Evolutionary conservation across 2,888 invertebrate genomes (phyloP).

Genomic region (Pegoplata infirma): DNA sequence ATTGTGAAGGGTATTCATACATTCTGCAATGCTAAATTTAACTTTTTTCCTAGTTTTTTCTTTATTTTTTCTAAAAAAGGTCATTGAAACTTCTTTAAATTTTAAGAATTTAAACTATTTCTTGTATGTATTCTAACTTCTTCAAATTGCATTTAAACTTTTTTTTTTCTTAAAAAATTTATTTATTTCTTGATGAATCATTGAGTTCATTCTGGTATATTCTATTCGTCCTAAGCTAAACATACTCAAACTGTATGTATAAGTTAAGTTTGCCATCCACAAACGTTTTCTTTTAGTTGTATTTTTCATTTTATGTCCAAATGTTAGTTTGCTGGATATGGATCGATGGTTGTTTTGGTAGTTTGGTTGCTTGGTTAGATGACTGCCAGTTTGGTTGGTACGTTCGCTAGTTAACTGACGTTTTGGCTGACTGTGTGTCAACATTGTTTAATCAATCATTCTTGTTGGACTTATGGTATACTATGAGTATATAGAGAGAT

Average conservation of each 20-base stretch:
- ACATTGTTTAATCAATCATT: constrained; percentile 61
- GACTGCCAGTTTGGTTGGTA: constrained; percentile 9
- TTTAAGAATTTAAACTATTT: too few relatives aligned
- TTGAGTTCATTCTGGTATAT: constrained; percentile 17
- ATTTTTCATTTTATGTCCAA: background rate
- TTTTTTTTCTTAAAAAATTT: background rate
- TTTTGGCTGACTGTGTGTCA: constrained; percentile 50
- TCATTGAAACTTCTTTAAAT: too few relatives aligned
- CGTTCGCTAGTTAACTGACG: constrained; percentile 39
- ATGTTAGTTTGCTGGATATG: constrained; percentile 37
- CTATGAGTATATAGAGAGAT: too few relatives aligned
- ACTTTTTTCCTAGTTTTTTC: too few relatives aligned
- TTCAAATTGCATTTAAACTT: background rate
- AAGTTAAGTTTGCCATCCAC: background rate
- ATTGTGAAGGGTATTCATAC: too few relatives aligned
- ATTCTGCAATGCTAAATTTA: too few relatives aligned
- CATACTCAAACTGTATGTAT: background rate
- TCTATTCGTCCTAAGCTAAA: background rate
- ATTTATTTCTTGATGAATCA: constrained; percentile 36
- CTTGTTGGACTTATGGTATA: constrained; percentile 45
- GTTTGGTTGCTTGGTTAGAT: constrained; percentile 10
- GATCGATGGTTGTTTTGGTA: constrained; percentile 41
- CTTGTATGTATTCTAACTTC: too few relatives aligned
- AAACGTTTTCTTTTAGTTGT: background rate
- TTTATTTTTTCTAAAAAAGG: too few relatives aligned